These are phyloP conservation scores for Dicaeum eximium DNA, from an alignment of 2,113 vertebrate species.

Conservation along the genomic window DNA sequence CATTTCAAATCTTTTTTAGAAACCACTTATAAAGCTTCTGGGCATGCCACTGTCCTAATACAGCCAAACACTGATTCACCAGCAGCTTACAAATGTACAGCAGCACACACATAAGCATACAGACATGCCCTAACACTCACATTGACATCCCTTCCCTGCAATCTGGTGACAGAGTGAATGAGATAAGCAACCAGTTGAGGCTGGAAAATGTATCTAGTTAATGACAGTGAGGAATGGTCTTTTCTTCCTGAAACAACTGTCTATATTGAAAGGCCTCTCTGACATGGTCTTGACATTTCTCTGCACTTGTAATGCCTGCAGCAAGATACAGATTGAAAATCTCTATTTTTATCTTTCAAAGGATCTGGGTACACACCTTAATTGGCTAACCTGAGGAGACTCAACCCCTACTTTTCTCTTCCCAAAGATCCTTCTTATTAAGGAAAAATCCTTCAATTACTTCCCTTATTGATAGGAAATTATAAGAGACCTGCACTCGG, in stretches of 20 bases:
- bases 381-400: not conserved
- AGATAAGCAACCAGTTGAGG: not conserved
- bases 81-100: slow-evolving; percentile 1
- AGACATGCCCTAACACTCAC: not conserved
- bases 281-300: not conserved
- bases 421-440: not conserved
- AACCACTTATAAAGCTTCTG: not conserved
- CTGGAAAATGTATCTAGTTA: not conserved
- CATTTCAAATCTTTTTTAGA: not conserved
- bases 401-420: not conserved
- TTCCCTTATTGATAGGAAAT: not conserved
- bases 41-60: not conserved
- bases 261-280: not conserved
- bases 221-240: not conserved
- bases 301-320: not conserved
- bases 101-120: not conserved
- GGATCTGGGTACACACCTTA: not conserved
- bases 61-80: slow-evolving; percentile 28
- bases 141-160: not conserved
- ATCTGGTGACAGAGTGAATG: not conserved
- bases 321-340: not conserved
- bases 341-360: not conserved
- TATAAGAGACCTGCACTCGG: not conserved
- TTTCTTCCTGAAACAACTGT: not conserved
- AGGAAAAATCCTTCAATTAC: not conserved